A percentile compares a stretch with the other conserved stretches of the same genome.
Evolutionary conservation across 1,140 invertebrate genomes (phyloP).

Genomic region (Rhagoletis pomonella): DNA sequence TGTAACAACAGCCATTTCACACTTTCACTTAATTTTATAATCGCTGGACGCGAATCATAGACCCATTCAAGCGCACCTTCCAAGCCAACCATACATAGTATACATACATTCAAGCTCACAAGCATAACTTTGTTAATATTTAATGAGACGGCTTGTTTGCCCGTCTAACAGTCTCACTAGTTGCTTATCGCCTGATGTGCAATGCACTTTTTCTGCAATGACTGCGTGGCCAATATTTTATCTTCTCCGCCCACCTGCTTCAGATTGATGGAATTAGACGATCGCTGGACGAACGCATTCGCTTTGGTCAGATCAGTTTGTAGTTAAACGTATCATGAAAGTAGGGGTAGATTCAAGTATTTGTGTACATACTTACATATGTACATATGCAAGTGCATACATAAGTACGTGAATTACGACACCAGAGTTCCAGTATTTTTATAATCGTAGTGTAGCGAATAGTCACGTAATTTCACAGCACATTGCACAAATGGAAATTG

Average conservation of each 20-base stretch:
- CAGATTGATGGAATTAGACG: background rate
- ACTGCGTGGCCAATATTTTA: background rate
- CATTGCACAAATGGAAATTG: conserved; percentile 25
- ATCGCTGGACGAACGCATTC: background rate
- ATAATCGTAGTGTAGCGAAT: background rate
- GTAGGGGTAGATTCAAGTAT: too few relatives aligned
- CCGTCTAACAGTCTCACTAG: background rate
- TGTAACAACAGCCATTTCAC: background rate
- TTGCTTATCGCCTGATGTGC: background rate
- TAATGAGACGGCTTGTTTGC: background rate
- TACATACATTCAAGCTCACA: background rate
- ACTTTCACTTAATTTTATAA: conserved; percentile 38
- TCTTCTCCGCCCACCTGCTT: background rate
- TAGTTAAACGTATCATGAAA: conserved; percentile 14
- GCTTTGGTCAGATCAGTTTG: background rate
- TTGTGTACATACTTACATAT: too few relatives aligned
- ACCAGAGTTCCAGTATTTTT: background rate
- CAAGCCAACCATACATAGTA: background rate
- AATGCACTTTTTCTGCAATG: background rate
- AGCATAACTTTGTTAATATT: background rate
- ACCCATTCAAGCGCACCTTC: conserved; percentile 17
- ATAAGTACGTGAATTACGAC: background rate
- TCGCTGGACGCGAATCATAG: conserved; percentile 3
- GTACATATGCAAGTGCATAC: too few relatives aligned
- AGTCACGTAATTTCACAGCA: conserved; percentile 36